phyloP scores from a whole-genome alignment of 2,113 vertebrate species.

The crab-eating macaque (Macaca fascicularis) region T2T-MFA8v1.1 NC_088395.1:35602501-35603000 shows the following conservation, averaged over 20 bases:
- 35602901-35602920: neutral
- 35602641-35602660: neutral
- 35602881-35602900: neutral
- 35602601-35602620: neutral
- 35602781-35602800: neutral
- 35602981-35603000: neutral
- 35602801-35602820: neutral
- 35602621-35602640: neutral
- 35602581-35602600: neutral
- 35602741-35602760: neutral
- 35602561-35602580: neutral
- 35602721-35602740: neutral
- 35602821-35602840: neutral
- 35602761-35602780: neutral
- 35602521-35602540: neutral
- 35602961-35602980: neutral
- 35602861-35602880: neutral
- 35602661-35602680: neutral
- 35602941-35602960: neutral
- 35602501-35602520: neutral
- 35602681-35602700: neutral
- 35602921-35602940: neutral
- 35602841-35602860: neutral
- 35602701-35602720: neutral
- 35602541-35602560: neutral